Percentiles rank a stretch among this genome's conserved stretches.
phyloP scores from a whole-genome alignment of 2,888 invertebrate genomes.

The Dicycla oo region DNA sequence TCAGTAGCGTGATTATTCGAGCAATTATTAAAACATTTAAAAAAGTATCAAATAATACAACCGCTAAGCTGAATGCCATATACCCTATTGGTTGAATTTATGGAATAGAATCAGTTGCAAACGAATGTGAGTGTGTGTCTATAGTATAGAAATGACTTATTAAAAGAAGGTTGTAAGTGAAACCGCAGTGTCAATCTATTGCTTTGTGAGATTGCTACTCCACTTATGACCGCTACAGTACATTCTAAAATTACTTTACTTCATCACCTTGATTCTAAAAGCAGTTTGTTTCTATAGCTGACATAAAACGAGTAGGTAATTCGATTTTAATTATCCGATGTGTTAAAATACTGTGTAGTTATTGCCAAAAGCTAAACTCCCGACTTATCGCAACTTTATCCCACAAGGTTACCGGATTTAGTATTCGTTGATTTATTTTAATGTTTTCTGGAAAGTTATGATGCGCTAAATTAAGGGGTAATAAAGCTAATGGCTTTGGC shows the following conservation, averaged over 20 bases:
- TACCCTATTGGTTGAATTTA: too few species aligned
- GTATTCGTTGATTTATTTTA: conserved; percentile 40
- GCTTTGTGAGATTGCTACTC: too few species aligned
- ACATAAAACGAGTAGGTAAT: conserved; percentile 14
- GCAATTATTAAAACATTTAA: too few species aligned
- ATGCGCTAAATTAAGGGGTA: conserved; percentile 35
- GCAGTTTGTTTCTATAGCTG: conserved; percentile 12
- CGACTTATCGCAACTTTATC: conserved; percentile 15
- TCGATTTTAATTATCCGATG: conserved; percentile 31
- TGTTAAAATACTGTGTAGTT: conserved; percentile 33
- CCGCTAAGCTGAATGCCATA: too few species aligned
- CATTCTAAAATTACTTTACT: not conserved
- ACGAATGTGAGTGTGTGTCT: too few species aligned
- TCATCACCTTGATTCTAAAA: not conserved
- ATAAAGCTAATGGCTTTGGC: conserved; percentile 57
- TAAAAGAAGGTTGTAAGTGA: too few species aligned
- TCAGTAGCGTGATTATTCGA: too few species aligned
- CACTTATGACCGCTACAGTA: too few species aligned
- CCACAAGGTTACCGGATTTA: conserved; percentile 38
- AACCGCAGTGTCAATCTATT: too few species aligned
- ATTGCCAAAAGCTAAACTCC: conserved; percentile 36
- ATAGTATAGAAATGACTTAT: too few species aligned
- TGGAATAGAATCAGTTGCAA: too few species aligned
- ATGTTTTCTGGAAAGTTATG: conserved; percentile 40
- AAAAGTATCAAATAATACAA: too few species aligned